Evolutionary conservation across 2,113 vertebrate genomes (phyloP), one percentile per base, ranked within the genome.

Genomic region (Sylvia atricapilla): DNA sequence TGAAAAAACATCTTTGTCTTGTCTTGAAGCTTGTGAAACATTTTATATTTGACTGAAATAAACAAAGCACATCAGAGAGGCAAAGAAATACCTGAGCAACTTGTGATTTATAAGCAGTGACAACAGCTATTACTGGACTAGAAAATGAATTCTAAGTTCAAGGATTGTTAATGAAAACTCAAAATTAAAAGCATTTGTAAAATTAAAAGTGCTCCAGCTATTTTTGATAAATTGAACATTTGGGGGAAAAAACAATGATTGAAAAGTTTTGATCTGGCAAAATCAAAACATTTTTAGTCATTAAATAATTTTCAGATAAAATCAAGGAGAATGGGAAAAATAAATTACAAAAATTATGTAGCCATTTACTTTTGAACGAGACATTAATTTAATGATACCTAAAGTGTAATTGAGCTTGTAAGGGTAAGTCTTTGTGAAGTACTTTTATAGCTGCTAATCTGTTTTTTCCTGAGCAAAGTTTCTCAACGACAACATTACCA

Each of bases 141-240:
- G 62, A 81, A 94, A 93, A 89, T 28, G 0, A 76, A 53, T 89
- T 89, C 53, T 73, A 50, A 89, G 92, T 93, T 90, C 33, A 96
- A 89, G 53, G 8, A 59, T 16, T 63, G 52, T 46, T 89, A 94
- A 17, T 68, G 52, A 87, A 93, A 90, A 93, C 70, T 76, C 35
- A 93, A 89, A 90, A 90, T 74, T 68, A 60, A 94, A 94, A 91
- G 53, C 69, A 76, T 69, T 87, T 84, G n/a, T 56, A 69, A 91
- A 94, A 82, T 49, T 76, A 58, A 23, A 92, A 84, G 28, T 82
- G 33, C 12, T 55, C 47, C 43, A 72, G 64, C 39, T 94, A 44
- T 81, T 94, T 76, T 81, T 56, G 43, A 81, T 60, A 9, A 89
- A 74, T 55, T 44, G 28, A 86, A 22, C 24, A 55, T 59, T 83